Conservation (phyloP, 2,113 vertebrate species). For the Lepidothrix coronata region DNA sequence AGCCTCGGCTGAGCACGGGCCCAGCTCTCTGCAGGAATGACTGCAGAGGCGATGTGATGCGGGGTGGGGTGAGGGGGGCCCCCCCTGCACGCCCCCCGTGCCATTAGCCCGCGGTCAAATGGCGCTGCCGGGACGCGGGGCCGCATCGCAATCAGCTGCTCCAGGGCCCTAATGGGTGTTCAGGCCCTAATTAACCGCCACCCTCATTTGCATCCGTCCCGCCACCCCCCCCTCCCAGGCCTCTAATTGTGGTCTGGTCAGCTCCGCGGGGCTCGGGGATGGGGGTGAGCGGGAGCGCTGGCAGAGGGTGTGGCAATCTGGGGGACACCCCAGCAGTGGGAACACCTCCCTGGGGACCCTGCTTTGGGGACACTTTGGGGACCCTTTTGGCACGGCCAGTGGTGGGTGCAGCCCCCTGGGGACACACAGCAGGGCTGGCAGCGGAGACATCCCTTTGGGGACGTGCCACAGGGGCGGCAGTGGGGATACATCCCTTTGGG, state of each 20-base stretch:
- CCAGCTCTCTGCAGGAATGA: background rate
- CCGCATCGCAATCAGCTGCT: conserved; percentile 64
- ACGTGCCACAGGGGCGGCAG: background rate
- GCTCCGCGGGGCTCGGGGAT: background rate
- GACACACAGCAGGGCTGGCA: background rate
- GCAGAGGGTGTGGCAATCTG: rapidly evolving
- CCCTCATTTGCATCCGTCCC: conserved; percentile 49
- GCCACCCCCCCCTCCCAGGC: no score
- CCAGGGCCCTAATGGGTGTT: conserved; percentile 39
- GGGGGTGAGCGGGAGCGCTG: background rate
- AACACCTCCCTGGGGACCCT: no score
- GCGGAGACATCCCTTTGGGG: background rate
- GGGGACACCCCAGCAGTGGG: rapidly evolving
- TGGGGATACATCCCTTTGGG: no score
- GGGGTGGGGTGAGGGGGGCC: background rate
- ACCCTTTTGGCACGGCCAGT: no score
- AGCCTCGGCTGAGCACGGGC: background rate
- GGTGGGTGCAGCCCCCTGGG: background rate
- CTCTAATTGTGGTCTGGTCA: conserved; percentile 6
- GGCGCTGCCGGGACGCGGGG: conserved; percentile 26
- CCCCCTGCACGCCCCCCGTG: background rate
- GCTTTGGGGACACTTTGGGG: background rate
- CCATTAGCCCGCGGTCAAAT: conserved; percentile 24
- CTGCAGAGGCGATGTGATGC: background rate
- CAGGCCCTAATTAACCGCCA: conserved; percentile 59